Evolutionary conservation across 2,113 vertebrate species (phyloP).

Genomic region (Eurypyga helias): DNA sequence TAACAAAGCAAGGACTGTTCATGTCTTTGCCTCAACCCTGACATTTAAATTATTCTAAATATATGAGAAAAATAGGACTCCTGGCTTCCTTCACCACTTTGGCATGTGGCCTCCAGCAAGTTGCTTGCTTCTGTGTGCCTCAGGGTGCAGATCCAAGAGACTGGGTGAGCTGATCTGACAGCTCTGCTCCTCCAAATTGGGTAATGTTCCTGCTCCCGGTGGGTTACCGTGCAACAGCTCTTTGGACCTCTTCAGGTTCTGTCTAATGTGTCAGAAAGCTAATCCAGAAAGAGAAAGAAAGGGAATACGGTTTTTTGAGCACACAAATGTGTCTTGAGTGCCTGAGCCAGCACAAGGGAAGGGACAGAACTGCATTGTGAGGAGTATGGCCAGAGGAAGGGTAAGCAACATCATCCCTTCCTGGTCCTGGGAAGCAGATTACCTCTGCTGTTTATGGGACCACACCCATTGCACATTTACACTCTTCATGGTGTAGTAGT

Average conservation of each 20-base stretch:
- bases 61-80: neutral
- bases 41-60: neutral
- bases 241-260: neutral
- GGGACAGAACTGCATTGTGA: neutral
- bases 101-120: neutral
- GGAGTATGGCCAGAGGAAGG: neutral
- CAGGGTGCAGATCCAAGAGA: neutral
- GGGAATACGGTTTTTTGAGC: neutral
- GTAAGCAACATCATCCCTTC: neutral
- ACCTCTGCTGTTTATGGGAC: neutral
- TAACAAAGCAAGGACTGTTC: neutral
- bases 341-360: neutral
- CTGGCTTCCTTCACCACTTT: neutral
- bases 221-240: neutral
- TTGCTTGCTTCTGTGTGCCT: neutral
- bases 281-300: neutral
- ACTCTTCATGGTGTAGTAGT: neutral
- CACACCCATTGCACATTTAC: neutral
- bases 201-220: neutral
- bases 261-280: neutral
- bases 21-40: neutral
- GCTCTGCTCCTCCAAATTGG: neutral
- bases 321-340: neutral
- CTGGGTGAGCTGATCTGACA: neutral
- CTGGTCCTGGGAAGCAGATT: neutral